Conservation (phyloP, 1,140 invertebrate species). For the Drosophila navojoa region DNA sequence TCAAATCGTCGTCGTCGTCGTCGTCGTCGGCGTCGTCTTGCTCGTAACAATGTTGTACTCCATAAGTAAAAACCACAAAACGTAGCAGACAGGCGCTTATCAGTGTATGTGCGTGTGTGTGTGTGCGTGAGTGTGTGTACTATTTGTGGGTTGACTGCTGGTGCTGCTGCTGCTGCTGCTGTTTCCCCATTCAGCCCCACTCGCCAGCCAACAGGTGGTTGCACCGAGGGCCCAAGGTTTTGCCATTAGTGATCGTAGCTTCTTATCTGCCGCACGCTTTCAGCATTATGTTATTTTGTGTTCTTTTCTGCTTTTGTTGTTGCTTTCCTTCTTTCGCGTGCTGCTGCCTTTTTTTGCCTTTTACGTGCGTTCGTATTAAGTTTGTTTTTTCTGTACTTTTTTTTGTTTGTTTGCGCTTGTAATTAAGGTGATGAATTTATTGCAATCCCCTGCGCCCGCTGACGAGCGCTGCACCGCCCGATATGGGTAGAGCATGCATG, state of each 20-base stretch:
- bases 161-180: too few species aligned
- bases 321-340: slow-evolving; percentile 41
- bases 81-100: slow-evolving; percentile 28
- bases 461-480: slow-evolving; percentile 10
- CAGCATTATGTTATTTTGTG: slow-evolving; percentile 33
- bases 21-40: neutral
- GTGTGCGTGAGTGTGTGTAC: neutral
- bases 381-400: slow-evolving; percentile 31
- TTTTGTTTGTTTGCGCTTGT: slow-evolving; percentile 58
- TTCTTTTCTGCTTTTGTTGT: slow-evolving; percentile 31
- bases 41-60: slow-evolving; percentile 5
- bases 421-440: slow-evolving; percentile 81
- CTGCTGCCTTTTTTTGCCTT: slow-evolving; percentile 7
- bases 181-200: neutral
- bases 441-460: slow-evolving; percentile 6
- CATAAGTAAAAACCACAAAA: neutral
- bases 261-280: slow-evolving; percentile 73
- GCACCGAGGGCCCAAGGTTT: slow-evolving; percentile 73
- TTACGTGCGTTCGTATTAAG: slow-evolving; percentile 16
- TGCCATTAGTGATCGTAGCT: slow-evolving; percentile 56
- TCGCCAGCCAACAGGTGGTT: slow-evolving; percentile 66
- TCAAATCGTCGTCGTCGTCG: slow-evolving; percentile 5
- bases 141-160: slow-evolving; percentile 25
- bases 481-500: slow-evolving; percentile 31
- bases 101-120: slow-evolving; percentile 8